Percentiles rank a stretch among this genome's conserved stretches.
Evolutionary conservation across 1,140 invertebrate species (phyloP).

Genomic region (Lordiphosa collinella): DNA sequence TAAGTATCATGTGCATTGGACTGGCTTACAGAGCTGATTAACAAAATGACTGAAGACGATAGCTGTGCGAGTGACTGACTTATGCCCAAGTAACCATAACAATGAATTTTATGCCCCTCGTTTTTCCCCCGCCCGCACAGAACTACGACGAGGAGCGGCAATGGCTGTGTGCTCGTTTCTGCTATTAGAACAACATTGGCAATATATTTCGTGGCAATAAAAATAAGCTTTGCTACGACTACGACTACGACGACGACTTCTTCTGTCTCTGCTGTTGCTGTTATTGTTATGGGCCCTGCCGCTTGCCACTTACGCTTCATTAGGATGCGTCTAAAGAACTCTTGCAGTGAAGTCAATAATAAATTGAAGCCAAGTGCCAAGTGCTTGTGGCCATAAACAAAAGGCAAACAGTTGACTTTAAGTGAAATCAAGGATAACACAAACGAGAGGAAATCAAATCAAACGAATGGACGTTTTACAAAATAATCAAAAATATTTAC

Average conservation of each 20-base stretch:
- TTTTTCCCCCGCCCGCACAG: neutral
- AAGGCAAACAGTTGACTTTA: conserved; percentile 25
- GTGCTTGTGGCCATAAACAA: conserved; percentile 53
- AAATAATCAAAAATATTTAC: too few relatives aligned
- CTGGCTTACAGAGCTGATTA: conserved; percentile 69
- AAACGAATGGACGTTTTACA: too few relatives aligned
- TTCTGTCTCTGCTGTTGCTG: conserved; percentile 22
- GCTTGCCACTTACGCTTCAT: conserved; percentile 73
- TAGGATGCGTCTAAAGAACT: conserved; percentile 72
- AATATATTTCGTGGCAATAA: conserved; percentile 74
- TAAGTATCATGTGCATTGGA: conserved; percentile 57
- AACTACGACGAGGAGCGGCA: conserved; percentile 6
- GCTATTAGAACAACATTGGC: conserved; percentile 76
- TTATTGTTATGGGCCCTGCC: conserved; percentile 60
- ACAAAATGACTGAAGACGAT: conserved; percentile 51
- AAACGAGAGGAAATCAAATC: neutral
- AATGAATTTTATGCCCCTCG: conserved; percentile 68
- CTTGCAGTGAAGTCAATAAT: conserved; percentile 69
- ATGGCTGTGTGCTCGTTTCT: conserved; percentile 54
- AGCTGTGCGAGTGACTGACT: conserved; percentile 58
- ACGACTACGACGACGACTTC: conserved; percentile 1
- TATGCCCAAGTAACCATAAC: conserved; percentile 72
- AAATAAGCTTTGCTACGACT: conserved; percentile 71
- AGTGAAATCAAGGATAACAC: neutral
- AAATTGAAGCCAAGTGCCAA: conserved; percentile 56